Conservation (phyloP, 2,113 vertebrate genomes). For the Otocyon megalotis region DNA sequence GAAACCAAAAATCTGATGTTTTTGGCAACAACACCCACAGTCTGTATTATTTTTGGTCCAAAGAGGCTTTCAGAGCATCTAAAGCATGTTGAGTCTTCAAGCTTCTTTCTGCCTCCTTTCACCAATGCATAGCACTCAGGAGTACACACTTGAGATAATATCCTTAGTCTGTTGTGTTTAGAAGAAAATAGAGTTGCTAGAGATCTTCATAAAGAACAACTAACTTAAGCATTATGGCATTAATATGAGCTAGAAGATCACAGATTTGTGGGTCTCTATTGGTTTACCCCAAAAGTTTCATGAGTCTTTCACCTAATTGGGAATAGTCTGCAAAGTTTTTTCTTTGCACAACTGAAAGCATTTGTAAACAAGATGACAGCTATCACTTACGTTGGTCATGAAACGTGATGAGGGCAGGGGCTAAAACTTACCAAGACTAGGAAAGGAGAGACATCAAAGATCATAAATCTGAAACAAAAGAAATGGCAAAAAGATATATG, state of each 20-base stretch:
- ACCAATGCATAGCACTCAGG: not conserved
- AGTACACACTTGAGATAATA: not conserved
- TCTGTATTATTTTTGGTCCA: constrained; percentile 12
- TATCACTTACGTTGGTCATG: not conserved
- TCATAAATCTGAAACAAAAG: not conserved
- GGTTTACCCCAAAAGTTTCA: not conserved
- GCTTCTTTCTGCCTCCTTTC: not conserved
- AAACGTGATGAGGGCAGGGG: not conserved
- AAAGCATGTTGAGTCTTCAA: not conserved
- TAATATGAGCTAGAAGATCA: not conserved
- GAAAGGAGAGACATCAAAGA: not conserved
- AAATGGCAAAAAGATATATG: not conserved
- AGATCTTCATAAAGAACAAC: not conserved
- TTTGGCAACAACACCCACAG: constrained; percentile 49
- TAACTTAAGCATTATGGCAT: not conserved
- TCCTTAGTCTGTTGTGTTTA: not conserved
- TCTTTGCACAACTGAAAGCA: not conserved
- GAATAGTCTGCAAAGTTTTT: not conserved
- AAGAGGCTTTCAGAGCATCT: constrained; percentile 43
- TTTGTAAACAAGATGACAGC: not conserved
- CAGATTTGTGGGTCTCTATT: not conserved
- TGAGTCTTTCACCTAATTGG: not conserved
- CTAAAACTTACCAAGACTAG: not conserved
- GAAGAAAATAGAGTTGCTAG: not conserved
- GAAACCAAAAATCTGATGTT: constrained; percentile 61